Evolutionary conservation across 2,113 vertebrate species (phyloP).

Genomic region (Equus quagga): DNA sequence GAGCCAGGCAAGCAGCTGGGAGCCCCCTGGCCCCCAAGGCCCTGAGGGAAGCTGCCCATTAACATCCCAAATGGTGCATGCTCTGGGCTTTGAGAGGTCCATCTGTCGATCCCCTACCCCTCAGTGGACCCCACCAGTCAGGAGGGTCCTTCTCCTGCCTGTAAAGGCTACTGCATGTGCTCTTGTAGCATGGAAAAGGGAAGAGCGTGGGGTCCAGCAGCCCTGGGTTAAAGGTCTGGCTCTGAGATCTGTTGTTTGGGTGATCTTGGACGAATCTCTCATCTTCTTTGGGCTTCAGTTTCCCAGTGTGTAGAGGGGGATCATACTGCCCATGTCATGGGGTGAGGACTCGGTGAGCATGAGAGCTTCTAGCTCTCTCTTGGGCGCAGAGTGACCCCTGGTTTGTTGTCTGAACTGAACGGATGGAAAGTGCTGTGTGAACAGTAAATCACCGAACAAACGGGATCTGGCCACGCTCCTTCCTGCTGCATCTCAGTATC

Average conservation of each 20-base stretch:
- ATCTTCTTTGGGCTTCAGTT: neutral
- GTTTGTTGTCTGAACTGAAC: neutral
- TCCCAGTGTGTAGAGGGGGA: neutral
- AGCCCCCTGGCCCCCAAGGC: neutral
- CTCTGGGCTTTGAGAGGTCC: neutral
- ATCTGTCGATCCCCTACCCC: neutral
- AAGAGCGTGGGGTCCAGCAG: neutral
- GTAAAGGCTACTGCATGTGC: neutral
- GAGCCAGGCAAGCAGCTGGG: neutral
- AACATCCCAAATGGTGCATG: neutral
- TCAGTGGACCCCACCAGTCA: neutral
- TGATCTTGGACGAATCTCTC: neutral
- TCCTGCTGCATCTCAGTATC: neutral
- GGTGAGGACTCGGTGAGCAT: neutral
- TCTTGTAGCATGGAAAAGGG: neutral
- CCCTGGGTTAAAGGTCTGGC: neutral
- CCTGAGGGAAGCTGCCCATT: neutral
- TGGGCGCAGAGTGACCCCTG: neutral
- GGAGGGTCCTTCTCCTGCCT: neutral
- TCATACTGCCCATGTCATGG: neutral
- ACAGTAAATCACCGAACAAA: neutral
- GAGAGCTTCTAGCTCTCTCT: neutral
- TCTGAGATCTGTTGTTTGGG: neutral
- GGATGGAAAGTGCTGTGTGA: neutral
- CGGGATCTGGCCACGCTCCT: neutral